Conservation (phyloP, 2,113 vertebrate genomes). For the Tyrannus savana region DNA sequence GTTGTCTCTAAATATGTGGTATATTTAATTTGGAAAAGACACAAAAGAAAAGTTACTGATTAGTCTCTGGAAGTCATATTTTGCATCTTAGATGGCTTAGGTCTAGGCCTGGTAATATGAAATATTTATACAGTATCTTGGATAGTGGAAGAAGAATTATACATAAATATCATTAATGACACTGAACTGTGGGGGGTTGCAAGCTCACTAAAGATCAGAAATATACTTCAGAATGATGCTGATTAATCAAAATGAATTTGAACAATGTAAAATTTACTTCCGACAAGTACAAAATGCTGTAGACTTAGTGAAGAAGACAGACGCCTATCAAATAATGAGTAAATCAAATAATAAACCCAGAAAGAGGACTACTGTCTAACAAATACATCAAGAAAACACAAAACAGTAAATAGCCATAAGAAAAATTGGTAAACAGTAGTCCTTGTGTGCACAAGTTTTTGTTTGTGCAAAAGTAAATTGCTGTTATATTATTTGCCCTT, state of each 20-base stretch:
- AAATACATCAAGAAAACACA: neutral
- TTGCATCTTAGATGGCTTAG: neutral
- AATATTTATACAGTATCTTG: neutral
- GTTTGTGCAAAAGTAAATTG: neutral
- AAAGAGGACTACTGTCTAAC: neutral
- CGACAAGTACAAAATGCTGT: neutral
- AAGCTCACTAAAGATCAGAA: neutral
- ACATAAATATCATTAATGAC: neutral
- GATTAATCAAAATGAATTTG: neutral
- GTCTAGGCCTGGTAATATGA: neutral
- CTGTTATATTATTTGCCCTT: neutral
- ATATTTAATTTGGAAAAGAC: neutral
- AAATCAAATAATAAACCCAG: no score
- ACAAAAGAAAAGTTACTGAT: neutral
- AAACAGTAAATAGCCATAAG: neutral
- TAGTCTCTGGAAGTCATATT: neutral
- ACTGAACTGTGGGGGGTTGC: neutral
- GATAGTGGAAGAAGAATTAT: neutral
- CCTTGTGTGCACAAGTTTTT: neutral
- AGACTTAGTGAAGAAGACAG: neutral
- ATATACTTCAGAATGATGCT: neutral
- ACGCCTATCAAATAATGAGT: neutral
- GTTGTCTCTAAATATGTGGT: neutral
- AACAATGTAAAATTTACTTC: neutral
- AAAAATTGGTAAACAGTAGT: neutral